Evolutionary conservation across 2,888 invertebrate species (phyloP), one percentile per base, ranked within the genome.

Genomic region (Cryptosula pallasiana): DNA sequence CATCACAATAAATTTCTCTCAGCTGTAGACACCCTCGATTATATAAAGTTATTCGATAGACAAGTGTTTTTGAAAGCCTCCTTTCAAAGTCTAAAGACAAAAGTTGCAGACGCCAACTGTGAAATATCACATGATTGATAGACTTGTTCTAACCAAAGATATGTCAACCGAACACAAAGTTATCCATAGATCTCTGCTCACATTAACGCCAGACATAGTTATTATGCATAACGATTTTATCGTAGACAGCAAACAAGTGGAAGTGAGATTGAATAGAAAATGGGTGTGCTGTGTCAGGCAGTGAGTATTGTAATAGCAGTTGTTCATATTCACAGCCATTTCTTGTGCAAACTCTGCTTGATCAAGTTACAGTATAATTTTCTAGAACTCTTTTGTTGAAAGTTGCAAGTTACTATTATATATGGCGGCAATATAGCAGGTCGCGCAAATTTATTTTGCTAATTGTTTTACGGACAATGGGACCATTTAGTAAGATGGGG

Each of bases 401-500:
- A 13, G 63, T 63, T 32, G 63, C 63, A 63, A 27, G 9, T 63
- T 34, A n/a, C n/a, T 27, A 25, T 63, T 63, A 27, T 63, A n/a
- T n/a, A 13, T 32, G 32, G n/a, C 57, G 32, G 63, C 63, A 27
- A 63, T 63, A 29, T 63, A 63, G n/a, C 13, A 32, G 34, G 20
- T 34, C 32, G n/a, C n/a, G 32, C 16, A 32, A 63, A 63, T 34
- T 63, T 63, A 63, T 63, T 63, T 63, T 63, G 32, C 34, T 63
- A 63, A 63, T 63, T 63, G 63, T 63, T 9, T 32, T 45, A 5
- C 45, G 5, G 9, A 45, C 45, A 45, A 45, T 45, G n/a, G n/a
- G n/a, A n/a, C n/a, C n/a, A n/a, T n/a, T n/a, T n/a, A n/a, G n/a
- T n/a, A n/a, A n/a, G n/a, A n/a, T n/a, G n/a, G n/a, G n/a, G n/a